Evolutionary conservation across 2,113 vertebrate species (phyloP).

Genomic region (Neogobius melanostomus): DNA sequence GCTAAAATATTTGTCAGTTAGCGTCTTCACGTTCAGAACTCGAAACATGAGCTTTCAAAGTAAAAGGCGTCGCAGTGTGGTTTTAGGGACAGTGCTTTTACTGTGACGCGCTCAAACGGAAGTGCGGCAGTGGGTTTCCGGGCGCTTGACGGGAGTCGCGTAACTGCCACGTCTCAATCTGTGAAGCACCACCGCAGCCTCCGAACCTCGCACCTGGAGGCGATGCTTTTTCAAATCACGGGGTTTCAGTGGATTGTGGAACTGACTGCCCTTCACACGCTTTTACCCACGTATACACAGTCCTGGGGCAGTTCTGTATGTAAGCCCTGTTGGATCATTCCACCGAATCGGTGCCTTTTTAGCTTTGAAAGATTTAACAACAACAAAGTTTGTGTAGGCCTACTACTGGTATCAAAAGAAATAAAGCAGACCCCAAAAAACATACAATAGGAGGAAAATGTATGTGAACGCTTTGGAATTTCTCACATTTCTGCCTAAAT

Average conservation of each 20-base stretch:
- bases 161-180: conserved; percentile 79
- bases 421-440: no score
- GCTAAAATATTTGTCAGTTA: background rate
- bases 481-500: no score
- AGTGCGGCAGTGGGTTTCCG: fast-evolving
- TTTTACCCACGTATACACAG: no score
- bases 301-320: no score
- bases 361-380: no score
- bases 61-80: conserved; percentile 18
- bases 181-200: conserved; percentile 25
- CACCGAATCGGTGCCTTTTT: no score
- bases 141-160: conserved; percentile 7
- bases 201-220: background rate
- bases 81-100: background rate
- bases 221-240: background rate
- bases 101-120: conserved; percentile 21
- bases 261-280: no score
- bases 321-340: no score
- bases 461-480: no score
- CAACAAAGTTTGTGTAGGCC: no score
- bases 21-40: background rate
- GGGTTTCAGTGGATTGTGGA: background rate
- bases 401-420: no score
- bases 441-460: no score
- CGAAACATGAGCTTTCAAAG: conserved; percentile 17